Conservation (phyloP, 2,888 invertebrate genomes). For the Brachyopa scutellaris region DNA sequence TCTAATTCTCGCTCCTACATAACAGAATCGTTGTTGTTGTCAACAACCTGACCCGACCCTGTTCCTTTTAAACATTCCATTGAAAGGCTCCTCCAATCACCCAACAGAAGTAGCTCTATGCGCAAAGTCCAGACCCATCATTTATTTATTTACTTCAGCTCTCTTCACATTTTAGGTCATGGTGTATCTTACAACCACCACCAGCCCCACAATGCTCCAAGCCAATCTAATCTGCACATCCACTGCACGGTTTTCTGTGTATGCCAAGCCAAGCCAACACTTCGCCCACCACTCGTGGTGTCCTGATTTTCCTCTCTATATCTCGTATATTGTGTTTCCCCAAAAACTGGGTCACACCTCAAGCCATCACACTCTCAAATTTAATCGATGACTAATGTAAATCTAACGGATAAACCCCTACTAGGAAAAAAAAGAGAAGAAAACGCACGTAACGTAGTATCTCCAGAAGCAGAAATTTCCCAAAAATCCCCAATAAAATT, state of each 20-base stretch:
- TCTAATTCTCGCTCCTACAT: too few relatives aligned
- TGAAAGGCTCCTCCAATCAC: too few relatives aligned
- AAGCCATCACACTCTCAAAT: slow-evolving; percentile 46
- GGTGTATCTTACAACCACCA: background rate
- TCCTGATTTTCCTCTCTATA: slow-evolving; percentile 31
- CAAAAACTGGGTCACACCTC: slow-evolving; percentile 63
- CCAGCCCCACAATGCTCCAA: background rate
- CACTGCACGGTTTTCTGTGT: background rate
- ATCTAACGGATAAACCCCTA: slow-evolving; percentile 43
- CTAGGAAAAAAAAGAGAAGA: slow-evolving; percentile 19
- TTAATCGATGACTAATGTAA: slow-evolving; percentile 68
- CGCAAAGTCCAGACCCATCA: background rate
- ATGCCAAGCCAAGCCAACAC: background rate
- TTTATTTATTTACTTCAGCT: background rate
- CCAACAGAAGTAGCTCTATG: too few relatives aligned
- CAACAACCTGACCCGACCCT: too few relatives aligned
- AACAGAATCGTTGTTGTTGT: too few relatives aligned
- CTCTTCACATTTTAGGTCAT: slow-evolving; percentile 8
- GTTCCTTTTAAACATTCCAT: too few relatives aligned
- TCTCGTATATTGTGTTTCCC: too few relatives aligned
- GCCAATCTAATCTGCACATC: background rate
- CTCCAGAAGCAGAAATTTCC: slow-evolving; percentile 23
- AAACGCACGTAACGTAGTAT: background rate
- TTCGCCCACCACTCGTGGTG: background rate
- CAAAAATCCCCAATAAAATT: slow-evolving; percentile 28